Evolutionary conservation across 1,140 invertebrate genomes (phyloP), one percentile per base, ranked within the genome.

Genomic region (Eurosta solidaginis): DNA sequence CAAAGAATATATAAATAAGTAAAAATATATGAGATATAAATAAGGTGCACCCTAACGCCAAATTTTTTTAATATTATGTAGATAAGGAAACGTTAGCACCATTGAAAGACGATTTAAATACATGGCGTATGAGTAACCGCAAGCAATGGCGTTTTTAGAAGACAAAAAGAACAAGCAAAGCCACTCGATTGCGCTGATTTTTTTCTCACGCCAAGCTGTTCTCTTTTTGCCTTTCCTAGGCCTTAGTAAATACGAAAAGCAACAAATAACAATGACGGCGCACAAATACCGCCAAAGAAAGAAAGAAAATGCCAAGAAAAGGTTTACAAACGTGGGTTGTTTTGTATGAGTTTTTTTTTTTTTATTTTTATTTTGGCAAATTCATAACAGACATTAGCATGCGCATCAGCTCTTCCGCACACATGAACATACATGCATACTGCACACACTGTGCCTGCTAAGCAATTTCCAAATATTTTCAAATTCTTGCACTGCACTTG

Each of bases 71-170:
- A 10, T 5, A 20, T 52, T 10, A 4, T 17, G 49, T n/a, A n/a
- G n/a, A n/a, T n/a, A n/a, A n/a, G n/a, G n/a, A n/a, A n/a, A n/a
- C 49, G 20, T 25, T 22, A 5, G 52, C 12, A 22, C 25, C 5
- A 22, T 29, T 2, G 54, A 1, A 17, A 14, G 59, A 7, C 22
- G 33, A n/a, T n/a, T n/a, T n/a, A n/a, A n/a, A n/a, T 20, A 10
- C 59, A n/a, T 20, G 59, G n/a, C 59, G 59, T 40, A 68, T 68
- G 33, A 68, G 59, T 68, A 68, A 68, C 59, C 33, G 7, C 59
- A 68, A 22, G 59, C 59, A 10, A 36, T 10, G n/a, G 33, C 33
- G 27, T n/a, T 68, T 68, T 33, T 54, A 9, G 59, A 12, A 14
- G 9, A 22, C n/a, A n/a, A n/a, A n/a, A n/a, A n/a, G n/a, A n/a